phyloP scores from a whole-genome alignment of 2,113 vertebrate species.

The Amazona vittata region DNA sequence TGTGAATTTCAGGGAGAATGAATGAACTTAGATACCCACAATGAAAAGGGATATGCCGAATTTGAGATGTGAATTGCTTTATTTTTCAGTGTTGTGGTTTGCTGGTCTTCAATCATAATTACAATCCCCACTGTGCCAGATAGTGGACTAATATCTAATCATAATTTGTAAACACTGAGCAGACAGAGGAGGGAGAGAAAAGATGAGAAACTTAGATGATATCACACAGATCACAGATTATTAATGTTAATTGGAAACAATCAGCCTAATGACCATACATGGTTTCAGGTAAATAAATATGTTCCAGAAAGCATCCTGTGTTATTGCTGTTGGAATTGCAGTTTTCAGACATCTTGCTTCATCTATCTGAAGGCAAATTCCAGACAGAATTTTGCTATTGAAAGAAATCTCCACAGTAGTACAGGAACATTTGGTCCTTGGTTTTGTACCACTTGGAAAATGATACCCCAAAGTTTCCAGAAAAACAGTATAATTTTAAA shows the following conservation, averaged over 20 bases:
- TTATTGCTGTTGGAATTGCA: background rate
- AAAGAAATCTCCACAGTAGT: background rate
- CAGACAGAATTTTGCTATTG: background rate
- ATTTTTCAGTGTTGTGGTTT: background rate
- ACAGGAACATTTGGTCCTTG: background rate
- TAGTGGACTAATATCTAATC: background rate
- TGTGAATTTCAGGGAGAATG: background rate
- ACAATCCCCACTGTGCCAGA: background rate
- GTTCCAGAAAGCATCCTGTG: background rate
- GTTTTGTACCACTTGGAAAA: background rate
- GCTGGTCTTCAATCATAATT: background rate
- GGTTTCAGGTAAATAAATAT: background rate
- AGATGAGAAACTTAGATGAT: background rate
- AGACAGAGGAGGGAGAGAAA: background rate
- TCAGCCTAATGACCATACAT: background rate
- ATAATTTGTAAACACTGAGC: background rate
- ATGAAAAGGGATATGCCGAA: background rate
- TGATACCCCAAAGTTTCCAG: background rate
- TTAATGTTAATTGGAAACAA: background rate
- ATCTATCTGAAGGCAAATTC: background rate
- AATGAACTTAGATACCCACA: background rate
- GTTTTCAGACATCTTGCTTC: background rate
- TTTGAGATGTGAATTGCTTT: background rate
- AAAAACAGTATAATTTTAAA: background rate
- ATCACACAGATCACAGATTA: background rate